Percentiles rank a stretch among this genome's conserved stretches.
phyloP scores from a whole-genome alignment of 2,888 invertebrate genomes.

The Hermodice carunculata region DNA sequence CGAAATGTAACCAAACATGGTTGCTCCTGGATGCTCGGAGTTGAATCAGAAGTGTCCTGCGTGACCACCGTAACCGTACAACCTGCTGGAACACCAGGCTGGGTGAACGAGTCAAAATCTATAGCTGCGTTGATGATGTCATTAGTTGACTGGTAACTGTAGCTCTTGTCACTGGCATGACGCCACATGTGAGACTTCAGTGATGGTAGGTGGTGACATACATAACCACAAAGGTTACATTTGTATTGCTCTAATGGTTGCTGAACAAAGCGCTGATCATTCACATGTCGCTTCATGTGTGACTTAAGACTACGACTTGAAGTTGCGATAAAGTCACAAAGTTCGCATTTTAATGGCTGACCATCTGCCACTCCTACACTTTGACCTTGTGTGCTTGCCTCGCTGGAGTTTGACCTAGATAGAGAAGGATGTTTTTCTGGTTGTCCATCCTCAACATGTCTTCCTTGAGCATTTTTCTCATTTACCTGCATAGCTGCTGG shows the following conservation, averaged over 20 bases:
- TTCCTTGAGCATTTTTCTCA: slow-evolving; percentile 58
- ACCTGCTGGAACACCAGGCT: background rate
- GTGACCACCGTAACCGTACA: too few species aligned
- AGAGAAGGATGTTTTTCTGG: background rate
- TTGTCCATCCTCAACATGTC: too few species aligned
- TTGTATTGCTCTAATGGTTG: slow-evolving; percentile 69
- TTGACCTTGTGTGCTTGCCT: slow-evolving; percentile 41
- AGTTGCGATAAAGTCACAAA: slow-evolving; percentile 65
- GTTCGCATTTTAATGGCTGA: slow-evolving; percentile 53
- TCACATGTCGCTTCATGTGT: slow-evolving; percentile 68
- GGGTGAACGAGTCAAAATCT: slow-evolving; percentile 53
- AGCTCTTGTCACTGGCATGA: slow-evolving; percentile 65
- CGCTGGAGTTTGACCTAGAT: background rate
- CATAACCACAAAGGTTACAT: slow-evolving; percentile 67
- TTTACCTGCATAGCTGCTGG: slow-evolving; percentile 3
- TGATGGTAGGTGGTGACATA: slow-evolving; percentile 68
- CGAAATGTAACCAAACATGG: slow-evolving; percentile 60
- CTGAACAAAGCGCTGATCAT: slow-evolving; percentile 66
- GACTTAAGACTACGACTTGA: slow-evolving; percentile 66
- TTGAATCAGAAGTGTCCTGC: background rate
- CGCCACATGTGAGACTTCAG: slow-evolving; percentile 70
- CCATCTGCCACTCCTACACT: too few species aligned
- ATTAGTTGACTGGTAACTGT: slow-evolving; percentile 66
- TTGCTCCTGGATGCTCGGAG: background rate
- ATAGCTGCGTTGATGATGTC: slow-evolving; percentile 67